Evolutionary conservation across 2,113 vertebrate genomes (phyloP).

Genomic region (Tyto alba): DNA sequence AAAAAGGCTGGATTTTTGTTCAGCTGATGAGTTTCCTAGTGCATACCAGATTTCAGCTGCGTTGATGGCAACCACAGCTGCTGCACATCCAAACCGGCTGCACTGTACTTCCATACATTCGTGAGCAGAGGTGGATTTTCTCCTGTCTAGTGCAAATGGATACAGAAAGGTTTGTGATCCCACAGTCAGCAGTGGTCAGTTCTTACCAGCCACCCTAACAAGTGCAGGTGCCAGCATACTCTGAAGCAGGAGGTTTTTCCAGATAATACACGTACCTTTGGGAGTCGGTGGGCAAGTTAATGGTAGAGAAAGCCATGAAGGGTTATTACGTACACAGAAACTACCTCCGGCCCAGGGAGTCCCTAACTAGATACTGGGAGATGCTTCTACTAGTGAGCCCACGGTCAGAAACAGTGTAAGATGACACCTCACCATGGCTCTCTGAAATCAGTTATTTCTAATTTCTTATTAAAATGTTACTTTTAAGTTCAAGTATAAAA

Average conservation of each 20-base stretch:
- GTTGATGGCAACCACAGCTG: accelerated
- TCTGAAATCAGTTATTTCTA: not conserved
- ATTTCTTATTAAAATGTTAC: not conserved
- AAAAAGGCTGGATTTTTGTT: not conserved
- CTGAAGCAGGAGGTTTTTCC: not conserved
- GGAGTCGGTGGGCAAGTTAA: not conserved
- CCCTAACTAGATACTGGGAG: not conserved
- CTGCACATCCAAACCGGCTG: accelerated
- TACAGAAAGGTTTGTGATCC: not conserved
- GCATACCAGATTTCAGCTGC: accelerated
- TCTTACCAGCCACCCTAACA: not conserved
- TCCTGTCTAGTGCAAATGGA: too few relatives aligned
- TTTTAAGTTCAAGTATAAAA: not conserved
- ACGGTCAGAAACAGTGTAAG: not conserved
- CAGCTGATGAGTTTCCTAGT: not conserved
- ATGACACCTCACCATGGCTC: not conserved
- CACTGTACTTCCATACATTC: accelerated
- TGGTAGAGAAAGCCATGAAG: not conserved
- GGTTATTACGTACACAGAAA: not conserved
- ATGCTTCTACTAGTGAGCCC: not conserved
- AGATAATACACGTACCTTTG: accelerated
- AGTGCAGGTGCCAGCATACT: not conserved
- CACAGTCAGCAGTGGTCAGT: too few relatives aligned
- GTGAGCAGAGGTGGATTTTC: accelerated
- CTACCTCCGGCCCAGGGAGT: not conserved